These are phyloP conservation scores for Chironomus striatipennis DNA, from an alignment of 1,140 invertebrate genomes.

Conservation along the genomic window DNA sequence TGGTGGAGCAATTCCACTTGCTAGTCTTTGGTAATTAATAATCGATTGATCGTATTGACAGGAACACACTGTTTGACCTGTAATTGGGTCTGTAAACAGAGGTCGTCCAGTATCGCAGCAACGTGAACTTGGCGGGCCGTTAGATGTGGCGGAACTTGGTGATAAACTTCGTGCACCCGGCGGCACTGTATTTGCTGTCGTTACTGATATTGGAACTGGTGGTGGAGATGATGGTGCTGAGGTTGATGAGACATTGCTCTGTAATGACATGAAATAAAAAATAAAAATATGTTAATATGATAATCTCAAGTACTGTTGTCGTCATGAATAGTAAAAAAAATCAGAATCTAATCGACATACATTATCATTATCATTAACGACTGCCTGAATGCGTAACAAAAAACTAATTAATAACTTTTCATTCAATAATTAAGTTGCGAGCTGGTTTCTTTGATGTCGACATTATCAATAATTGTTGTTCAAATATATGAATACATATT, in stretches of 20 bases:
- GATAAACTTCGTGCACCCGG: conserved; percentile 44
- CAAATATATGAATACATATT: conserved; percentile 12
- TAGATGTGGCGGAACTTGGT: conserved; percentile 37
- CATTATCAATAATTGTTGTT: not conserved
- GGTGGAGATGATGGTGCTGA: conserved; percentile 40
- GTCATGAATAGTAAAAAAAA: too few species aligned
- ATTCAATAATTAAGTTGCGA: not conserved
- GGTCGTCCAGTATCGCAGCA: conserved; percentile 89
- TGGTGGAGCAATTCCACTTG: conserved; percentile 47
- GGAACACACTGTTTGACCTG: conserved; percentile 85
- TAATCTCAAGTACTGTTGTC: too few species aligned
- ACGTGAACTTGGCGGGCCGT: conserved; percentile 43
- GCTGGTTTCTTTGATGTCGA: conserved; percentile 10
- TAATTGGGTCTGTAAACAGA: conserved; percentile 84
- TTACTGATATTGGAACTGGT: conserved; percentile 34
- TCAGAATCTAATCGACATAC: too few species aligned
- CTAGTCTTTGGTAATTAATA: conserved; percentile 69
- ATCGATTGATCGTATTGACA: conserved; percentile 69
- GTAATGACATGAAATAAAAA: conserved; percentile 24
- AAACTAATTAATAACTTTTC: not conserved
- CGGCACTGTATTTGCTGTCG: conserved; percentile 39
- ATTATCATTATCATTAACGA: too few species aligned
- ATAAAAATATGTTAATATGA: not conserved
- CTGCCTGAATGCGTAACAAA: too few species aligned
- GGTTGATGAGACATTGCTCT: conserved; percentile 42